These are phyloP conservation scores for Gnathonemus echidnorhynchus DNA, from an alignment of 2,113 vertebrate genomes.

Conservation along the genomic window DNA sequence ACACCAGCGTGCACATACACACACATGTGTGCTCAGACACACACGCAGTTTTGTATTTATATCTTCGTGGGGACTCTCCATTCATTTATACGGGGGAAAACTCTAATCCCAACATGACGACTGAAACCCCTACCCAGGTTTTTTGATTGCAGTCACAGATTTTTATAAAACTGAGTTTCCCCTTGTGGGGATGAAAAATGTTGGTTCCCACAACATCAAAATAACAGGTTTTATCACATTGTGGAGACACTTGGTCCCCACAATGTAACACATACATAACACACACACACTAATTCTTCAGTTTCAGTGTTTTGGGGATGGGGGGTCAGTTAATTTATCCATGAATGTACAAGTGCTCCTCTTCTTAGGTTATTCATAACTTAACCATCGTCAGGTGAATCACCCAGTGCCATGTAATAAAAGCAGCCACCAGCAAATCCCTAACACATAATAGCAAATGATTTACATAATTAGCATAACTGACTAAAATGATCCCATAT, in stretches of 20 bases:
- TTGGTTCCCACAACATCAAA: neutral
- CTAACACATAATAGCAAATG: neutral
- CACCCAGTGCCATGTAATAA: too few relatives aligned
- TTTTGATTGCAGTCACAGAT: neutral
- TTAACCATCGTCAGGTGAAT: too few relatives aligned
- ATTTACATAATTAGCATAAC: neutral
- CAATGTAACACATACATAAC: too few relatives aligned
- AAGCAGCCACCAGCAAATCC: neutral
- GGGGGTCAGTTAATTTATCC: too few relatives aligned
- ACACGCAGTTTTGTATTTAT: neutral
- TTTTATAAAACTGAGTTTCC: neutral
- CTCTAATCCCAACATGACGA: neutral
- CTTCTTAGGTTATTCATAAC: too few relatives aligned
- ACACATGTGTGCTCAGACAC: neutral
- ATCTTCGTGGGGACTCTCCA: neutral
- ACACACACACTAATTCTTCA: too few relatives aligned
- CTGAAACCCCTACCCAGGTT: neutral
- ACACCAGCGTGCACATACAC: too few relatives aligned
- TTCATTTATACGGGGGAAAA: neutral
- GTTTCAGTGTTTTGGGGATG: too few relatives aligned
- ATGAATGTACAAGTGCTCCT: too few relatives aligned
- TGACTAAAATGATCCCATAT: neutral
- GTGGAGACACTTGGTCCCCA: too few relatives aligned
- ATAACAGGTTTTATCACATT: too few relatives aligned
- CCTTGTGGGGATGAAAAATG: too few relatives aligned